phyloP scores from a whole-genome alignment of 2,888 invertebrate species.

The Rhopalosiphum nymphaeae region DNA sequence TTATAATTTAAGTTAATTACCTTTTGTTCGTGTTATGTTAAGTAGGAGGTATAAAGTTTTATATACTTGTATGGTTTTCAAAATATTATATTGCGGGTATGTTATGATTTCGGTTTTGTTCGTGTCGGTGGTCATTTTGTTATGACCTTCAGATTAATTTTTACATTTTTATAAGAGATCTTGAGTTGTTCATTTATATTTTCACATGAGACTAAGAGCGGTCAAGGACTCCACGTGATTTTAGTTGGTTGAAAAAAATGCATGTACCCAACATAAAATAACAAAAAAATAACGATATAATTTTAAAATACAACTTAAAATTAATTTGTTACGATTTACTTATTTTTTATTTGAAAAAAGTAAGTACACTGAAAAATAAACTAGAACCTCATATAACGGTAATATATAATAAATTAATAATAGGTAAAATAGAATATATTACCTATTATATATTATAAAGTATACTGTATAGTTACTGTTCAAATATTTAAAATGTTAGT shows the following conservation, averaged over 20 bases:
- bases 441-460: not conserved
- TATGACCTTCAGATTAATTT: conserved; percentile 60
- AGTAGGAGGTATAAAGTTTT: not conserved
- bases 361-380: not conserved
- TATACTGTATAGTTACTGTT: not conserved
- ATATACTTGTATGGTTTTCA: conserved; percentile 8
- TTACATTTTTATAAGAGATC: conserved; percentile 59
- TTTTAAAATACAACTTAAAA: conserved; percentile 1
- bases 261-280: not conserved
- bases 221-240: conserved; percentile 54
- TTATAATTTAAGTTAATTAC: conserved; percentile 64
- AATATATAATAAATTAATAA: not conserved
- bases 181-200: conserved; percentile 29
- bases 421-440: not conserved
- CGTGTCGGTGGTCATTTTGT: conserved; percentile 57
- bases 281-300: not conserved
- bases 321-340: not conserved
- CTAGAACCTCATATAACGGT: not conserved
- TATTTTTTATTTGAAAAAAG: not conserved
- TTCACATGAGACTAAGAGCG: conserved; percentile 11
- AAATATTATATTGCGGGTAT: not conserved
- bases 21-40: conserved; percentile 49
- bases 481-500: not conserved
- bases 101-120: conserved; percentile 60
- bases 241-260: not conserved